Evolutionary conservation across 2,797 vertebrate genomes (phyloP).

Genomic region (Aotus griseimembra): DNA sequence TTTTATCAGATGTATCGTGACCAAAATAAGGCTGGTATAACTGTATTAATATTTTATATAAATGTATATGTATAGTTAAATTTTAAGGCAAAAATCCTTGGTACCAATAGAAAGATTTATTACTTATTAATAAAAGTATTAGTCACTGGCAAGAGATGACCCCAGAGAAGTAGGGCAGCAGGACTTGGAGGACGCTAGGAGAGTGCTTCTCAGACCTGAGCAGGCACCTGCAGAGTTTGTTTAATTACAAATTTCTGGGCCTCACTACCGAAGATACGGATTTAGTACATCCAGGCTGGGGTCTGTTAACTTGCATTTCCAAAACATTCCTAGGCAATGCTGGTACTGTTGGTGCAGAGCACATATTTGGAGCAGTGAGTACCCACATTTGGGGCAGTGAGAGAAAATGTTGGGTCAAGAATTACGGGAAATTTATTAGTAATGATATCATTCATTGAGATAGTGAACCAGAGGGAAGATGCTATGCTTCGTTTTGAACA

Average conservation of each 20-base stretch:
- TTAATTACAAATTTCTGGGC: not conserved
- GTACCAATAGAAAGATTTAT: not conserved
- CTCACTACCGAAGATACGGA: not conserved
- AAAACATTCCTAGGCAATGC: not conserved
- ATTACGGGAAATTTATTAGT: not conserved
- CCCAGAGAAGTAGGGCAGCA: not conserved
- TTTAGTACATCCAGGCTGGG: not conserved
- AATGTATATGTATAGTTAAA: not conserved
- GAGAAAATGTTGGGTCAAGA: not conserved
- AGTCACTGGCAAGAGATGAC: not conserved
- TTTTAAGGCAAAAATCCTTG: not conserved
- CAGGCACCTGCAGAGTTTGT: not conserved
- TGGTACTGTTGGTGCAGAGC: not conserved
- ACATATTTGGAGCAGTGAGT: not conserved
- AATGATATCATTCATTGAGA: not conserved
- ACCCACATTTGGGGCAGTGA: not conserved
- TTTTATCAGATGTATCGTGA: not conserved
- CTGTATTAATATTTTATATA: not conserved
- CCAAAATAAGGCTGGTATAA: not conserved
- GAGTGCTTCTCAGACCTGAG: not conserved
- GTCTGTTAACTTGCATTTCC: not conserved
- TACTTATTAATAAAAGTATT: not conserved
- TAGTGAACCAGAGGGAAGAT: not conserved
- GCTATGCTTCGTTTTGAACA: not conserved
- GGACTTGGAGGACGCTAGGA: not conserved